These are phyloP conservation scores for Leptinotarsa haldemani DNA, from an alignment of 2,888 invertebrate genomes.

Conservation along the genomic window DNA sequence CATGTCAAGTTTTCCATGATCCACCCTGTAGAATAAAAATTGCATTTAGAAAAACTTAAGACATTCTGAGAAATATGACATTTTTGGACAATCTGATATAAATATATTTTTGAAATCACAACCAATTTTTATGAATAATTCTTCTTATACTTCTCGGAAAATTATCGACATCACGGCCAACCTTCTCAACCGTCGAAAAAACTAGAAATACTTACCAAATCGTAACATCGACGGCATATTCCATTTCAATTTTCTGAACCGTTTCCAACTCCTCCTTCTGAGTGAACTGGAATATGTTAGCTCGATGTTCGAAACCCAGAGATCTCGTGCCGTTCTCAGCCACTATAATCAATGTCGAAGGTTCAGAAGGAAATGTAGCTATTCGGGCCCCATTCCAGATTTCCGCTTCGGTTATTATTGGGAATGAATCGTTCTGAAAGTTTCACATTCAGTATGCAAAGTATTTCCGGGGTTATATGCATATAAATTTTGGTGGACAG, in stretches of 20 bases:
- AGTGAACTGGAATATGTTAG: constrained; percentile 58
- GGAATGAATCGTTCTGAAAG: constrained; percentile 38
- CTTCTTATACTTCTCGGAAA: background rate
- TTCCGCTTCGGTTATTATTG: constrained; percentile 40
- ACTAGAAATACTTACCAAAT: constrained; percentile 59
- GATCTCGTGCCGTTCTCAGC: constrained; percentile 53
- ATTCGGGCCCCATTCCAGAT: constrained; percentile 53
- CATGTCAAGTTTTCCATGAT: too few species aligned
- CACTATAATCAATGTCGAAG: constrained; percentile 56
- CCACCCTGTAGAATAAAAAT: too few species aligned
- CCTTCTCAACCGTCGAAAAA: background rate
- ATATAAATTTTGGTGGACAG: background rate
- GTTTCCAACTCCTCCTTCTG: constrained; percentile 51
- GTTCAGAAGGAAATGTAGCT: constrained; percentile 47
- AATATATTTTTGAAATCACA: too few species aligned
- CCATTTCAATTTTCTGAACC: constrained; percentile 60
- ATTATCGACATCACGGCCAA: background rate
- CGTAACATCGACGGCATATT: constrained; percentile 56
- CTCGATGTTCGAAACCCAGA: constrained; percentile 51
- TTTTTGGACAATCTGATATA: too few species aligned
- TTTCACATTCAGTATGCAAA: background rate
- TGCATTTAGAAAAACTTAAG: too few species aligned
- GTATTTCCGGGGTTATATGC: background rate
- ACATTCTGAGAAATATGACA: too few species aligned
- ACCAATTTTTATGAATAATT: too few species aligned